phyloP scores from a whole-genome alignment of 2,113 vertebrate species.

The Nerophis ophidion region DNA sequence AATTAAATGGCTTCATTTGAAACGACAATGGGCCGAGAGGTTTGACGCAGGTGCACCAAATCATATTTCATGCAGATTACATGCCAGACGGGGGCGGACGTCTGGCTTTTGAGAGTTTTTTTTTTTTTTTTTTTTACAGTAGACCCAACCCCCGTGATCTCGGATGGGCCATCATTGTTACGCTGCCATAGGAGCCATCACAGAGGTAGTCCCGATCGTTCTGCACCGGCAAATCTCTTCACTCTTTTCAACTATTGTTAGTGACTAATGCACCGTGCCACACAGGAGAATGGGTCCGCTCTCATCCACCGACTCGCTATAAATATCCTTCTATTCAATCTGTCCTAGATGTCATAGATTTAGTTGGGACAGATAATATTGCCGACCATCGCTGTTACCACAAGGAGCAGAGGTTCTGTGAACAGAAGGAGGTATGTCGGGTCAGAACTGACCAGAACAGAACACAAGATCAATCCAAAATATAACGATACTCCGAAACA shows the following conservation, averaged over 20 bases:
- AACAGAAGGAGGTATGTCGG: background rate
- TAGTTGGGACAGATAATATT: constrained; percentile 13
- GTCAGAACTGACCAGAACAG: background rate
- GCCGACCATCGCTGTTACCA: constrained; percentile 1
- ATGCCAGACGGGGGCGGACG: background rate
- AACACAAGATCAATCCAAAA: too few species aligned
- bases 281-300: constrained; percentile 2
- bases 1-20: background rate
- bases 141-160: background rate
- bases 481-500: too few species aligned
- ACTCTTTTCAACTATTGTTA: constrained; percentile 29
- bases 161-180: constrained; percentile 1
- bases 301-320: constrained; percentile 11
- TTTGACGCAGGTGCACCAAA: background rate
- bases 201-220: constrained; percentile 10
- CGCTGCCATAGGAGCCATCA: background rate
- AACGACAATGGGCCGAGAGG: background rate
- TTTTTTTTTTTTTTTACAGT: background rate
- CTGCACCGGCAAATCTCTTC: constrained; percentile 22
- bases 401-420: background rate
- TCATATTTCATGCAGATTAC: background rate
- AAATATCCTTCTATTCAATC: constrained; percentile 34
- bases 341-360: constrained; percentile 11
- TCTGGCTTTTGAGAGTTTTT: background rate
- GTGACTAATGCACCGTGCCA: constrained; percentile 20